phyloP scores from a whole-genome alignment of 2,113 vertebrate species.

The Delphinapterus leucas region DNA sequence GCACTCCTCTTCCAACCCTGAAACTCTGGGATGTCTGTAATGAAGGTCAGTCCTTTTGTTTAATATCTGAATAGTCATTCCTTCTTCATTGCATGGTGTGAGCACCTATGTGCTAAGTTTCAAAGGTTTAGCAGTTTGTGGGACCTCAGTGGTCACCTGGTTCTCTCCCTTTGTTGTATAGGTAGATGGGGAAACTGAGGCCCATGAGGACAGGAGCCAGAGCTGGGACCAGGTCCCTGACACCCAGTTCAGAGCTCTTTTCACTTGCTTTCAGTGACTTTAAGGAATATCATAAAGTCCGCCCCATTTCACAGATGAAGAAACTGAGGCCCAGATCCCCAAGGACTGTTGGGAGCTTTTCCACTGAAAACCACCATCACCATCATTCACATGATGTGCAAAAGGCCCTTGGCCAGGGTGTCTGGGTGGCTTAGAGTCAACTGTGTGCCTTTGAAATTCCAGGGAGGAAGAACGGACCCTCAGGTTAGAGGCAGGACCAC shows the following conservation, averaged over 20 bases:
- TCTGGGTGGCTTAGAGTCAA: background rate
- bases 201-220: background rate
- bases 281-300: background rate
- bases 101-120: background rate
- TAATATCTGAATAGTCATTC: background rate
- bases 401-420: background rate
- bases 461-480: background rate
- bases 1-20: background rate
- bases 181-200: background rate
- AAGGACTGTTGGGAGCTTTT: background rate
- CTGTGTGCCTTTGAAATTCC: background rate
- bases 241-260: background rate
- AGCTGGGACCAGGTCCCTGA: background rate
- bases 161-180: background rate
- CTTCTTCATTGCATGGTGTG: background rate
- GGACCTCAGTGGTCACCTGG: background rate
- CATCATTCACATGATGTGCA: background rate
- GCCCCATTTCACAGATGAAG: background rate
- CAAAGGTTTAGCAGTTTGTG: background rate
- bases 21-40: background rate
- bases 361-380: background rate
- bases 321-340: background rate
- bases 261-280: background rate
- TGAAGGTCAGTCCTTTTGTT: background rate
- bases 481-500: background rate